Conservation (phyloP, 2,888 invertebrate genomes). For the Synanthedon myopaeformis region DNA sequence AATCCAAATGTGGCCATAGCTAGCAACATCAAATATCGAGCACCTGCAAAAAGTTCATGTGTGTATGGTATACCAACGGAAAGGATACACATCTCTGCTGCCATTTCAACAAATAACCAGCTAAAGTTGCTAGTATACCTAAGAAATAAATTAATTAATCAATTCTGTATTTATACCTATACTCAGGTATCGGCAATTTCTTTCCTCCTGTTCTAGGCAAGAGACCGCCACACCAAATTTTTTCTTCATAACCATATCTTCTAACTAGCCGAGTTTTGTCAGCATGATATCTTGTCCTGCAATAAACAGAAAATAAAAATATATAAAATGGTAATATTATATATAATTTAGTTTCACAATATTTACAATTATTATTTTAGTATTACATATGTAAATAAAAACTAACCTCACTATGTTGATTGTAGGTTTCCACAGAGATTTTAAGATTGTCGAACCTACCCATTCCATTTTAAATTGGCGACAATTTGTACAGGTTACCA, state of each 20-base stretch:
- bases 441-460: slow-evolving; percentile 39
- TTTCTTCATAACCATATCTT: slow-evolving; percentile 79
- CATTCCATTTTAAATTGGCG: slow-evolving; percentile 29
- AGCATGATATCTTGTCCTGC: slow-evolving; percentile 71
- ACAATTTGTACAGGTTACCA: too few species aligned
- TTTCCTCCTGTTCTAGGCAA: slow-evolving; percentile 75
- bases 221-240: slow-evolving; percentile 74
- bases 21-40: too few species aligned
- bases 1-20: too few species aligned
- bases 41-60: too few species aligned
- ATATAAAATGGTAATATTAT: neutral
- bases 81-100: neutral
- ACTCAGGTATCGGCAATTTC: slow-evolving; percentile 75
- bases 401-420: slow-evolving; percentile 51
- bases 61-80: neutral
- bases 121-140: neutral
- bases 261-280: slow-evolving; percentile 73
- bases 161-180: slow-evolving; percentile 41
- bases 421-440: slow-evolving; percentile 45
- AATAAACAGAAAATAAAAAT: slow-evolving; percentile 9
- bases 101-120: neutral
- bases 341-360: too few species aligned
- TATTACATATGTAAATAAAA: neutral
- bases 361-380: neutral
- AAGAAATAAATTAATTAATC: neutral